Evolutionary conservation across 2,113 vertebrate species (phyloP), one percentile per base, ranked within the genome.

Genomic region (Glaucidium brasilianum): DNA sequence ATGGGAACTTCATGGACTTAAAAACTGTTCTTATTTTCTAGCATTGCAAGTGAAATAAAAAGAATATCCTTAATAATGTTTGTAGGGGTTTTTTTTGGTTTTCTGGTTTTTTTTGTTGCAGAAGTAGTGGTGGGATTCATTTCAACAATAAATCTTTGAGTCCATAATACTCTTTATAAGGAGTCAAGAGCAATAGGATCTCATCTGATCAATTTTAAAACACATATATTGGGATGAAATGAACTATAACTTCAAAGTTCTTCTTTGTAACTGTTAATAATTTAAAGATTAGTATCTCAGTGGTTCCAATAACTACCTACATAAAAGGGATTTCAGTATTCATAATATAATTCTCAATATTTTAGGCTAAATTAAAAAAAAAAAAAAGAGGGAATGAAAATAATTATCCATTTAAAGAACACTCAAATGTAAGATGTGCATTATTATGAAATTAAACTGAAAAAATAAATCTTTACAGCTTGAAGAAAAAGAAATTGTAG

Each of bases 1-100:
- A 45, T 0, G 10, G 2, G 8, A 92, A 49, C 11, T 69, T 64
- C 1, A 0, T 35, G 8, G 19, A n/a, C 7, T 68, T 81, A 21
- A 56, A 79, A 53, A 4, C 20, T 66, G 5, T 45, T 85, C 23
- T 37, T 75, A 23, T 39, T 69, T 88, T 78, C 50, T 43, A n/a
- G 1, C 5, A 78, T n/a, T 59, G 2, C 8, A 81, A 87, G 6
- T 58, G 17, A 91, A 80, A 69, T 16, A 9, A 11, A 37, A 58
- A 63, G 52, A n/a, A 34, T 45, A 32, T 17, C 12, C 23, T 47
- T 34, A 25, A 34, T 53, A 37, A 19, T 27, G 1, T 62, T 4
- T 39, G 26, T 1, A 10, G 0, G 6, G 16, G 43, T 16, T 18
- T 45, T 30, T 27, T 23, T 8, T 52, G 15, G 14, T 25, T 52